Evolutionary conservation across 2,797 vertebrate species (phyloP).

Genomic region (Alca torda): DNA sequence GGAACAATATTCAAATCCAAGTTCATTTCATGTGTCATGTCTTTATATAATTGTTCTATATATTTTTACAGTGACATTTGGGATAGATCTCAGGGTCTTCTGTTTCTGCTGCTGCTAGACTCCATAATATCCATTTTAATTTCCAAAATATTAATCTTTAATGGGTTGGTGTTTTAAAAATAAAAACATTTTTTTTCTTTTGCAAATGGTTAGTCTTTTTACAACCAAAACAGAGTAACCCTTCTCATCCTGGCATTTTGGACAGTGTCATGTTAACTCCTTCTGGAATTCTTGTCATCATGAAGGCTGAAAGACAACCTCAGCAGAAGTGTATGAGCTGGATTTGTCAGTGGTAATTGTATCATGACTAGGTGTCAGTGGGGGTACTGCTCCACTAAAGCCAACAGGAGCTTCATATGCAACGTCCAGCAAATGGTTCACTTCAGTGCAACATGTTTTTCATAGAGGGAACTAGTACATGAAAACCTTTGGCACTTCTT

Average conservation of each 20-base stretch:
- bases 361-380: neutral
- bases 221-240: neutral
- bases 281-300: neutral
- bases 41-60: neutral
- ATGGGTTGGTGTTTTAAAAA: neutral
- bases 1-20: neutral
- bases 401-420: neutral
- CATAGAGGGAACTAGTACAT: neutral
- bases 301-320: neutral
- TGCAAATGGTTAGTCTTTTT: neutral
- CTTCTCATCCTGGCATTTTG: neutral
- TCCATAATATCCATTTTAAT: neutral
- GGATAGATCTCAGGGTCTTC: neutral
- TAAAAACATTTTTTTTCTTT: neutral
- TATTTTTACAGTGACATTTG: neutral
- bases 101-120: neutral
- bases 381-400: neutral
- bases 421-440: neutral
- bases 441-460: neutral
- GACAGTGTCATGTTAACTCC: neutral
- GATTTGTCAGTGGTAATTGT: neutral
- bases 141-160: neutral
- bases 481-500: neutral
- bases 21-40: neutral
- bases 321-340: neutral